A percentile compares a stretch with the other conserved stretches of the same genome.
Conservation (phyloP, 2,113 vertebrate species). For the Tragelaphus imberbis region DNA sequence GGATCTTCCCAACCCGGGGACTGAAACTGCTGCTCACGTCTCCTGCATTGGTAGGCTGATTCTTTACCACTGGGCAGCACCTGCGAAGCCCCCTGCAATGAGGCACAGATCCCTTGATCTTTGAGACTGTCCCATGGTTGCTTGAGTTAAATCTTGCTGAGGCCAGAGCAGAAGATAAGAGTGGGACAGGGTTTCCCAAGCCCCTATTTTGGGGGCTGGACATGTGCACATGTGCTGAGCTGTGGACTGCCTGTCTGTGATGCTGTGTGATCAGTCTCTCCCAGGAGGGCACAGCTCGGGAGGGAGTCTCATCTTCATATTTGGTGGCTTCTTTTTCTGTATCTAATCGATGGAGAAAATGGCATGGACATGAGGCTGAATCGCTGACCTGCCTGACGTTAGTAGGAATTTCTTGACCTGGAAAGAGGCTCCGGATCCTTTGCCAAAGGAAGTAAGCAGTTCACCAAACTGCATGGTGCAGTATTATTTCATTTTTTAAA, state of each 20-base stretch:
- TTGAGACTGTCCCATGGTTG: neutral
- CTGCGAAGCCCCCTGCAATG: neutral
- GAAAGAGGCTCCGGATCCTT: neutral
- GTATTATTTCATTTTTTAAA: neutral
- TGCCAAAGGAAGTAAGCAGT: neutral
- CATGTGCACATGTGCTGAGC: neutral
- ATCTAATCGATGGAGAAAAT: neutral
- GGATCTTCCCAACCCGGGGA: too few species aligned
- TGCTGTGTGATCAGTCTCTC: neutral
- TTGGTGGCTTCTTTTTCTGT: neutral
- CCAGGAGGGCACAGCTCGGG: neutral
- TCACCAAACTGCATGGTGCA: neutral
- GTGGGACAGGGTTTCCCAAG: too few species aligned
- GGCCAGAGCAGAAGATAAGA: neutral
- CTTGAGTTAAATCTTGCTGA: neutral
- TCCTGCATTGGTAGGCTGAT: too few species aligned
- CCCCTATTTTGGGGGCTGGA: neutral
- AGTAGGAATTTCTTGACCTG: neutral
- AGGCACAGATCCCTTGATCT: neutral
- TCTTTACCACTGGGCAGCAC: too few species aligned
- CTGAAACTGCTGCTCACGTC: too few species aligned
- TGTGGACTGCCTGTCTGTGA: neutral
- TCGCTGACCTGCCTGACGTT: neutral
- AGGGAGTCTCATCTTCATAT: neutral
- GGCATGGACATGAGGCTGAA: too few species aligned